phyloP scores from a whole-genome alignment of 2,888 invertebrate species.

The Hemicrepidius hirtus region DNA sequence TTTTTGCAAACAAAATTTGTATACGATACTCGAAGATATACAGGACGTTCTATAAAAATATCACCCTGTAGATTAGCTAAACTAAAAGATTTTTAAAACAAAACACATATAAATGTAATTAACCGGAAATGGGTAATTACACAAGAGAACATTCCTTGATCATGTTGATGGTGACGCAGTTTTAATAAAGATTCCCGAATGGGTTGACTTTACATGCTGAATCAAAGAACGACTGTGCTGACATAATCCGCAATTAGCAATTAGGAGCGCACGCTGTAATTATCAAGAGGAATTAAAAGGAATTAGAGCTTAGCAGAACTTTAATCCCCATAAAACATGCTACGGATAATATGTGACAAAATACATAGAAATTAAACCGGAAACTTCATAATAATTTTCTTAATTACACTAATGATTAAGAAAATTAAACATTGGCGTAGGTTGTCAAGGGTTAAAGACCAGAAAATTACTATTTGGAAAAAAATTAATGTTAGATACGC shows the following conservation, averaged over 20 bases:
- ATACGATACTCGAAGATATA: no score
- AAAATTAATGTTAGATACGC: no score
- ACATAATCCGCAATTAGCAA: constrained; percentile 29
- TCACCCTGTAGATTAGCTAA: no score
- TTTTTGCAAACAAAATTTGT: not conserved
- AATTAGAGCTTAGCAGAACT: constrained; percentile 26
- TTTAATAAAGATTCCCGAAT: not conserved
- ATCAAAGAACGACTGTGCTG: constrained; percentile 13
- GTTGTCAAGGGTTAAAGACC: no score
- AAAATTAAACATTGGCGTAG: no score
- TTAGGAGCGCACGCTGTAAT: constrained; percentile 20
- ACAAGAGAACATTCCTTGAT: not conserved
- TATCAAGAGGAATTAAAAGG: constrained; percentile 26
- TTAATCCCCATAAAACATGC: constrained; percentile 22
- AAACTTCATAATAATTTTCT: not conserved
- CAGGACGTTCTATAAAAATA: no score
- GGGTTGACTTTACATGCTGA: constrained; percentile 6
- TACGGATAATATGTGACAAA: constrained; percentile 18
- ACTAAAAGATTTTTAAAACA: no score
- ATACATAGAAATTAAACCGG: not conserved
- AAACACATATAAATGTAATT: no score
- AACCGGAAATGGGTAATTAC: no score
- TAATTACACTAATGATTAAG: not conserved
- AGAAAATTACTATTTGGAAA: no score
- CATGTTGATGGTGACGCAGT: not conserved